Base-by-base conservation (phyloP, 2,888 invertebrate species). In the Caradrina clavipalpis region DNA sequence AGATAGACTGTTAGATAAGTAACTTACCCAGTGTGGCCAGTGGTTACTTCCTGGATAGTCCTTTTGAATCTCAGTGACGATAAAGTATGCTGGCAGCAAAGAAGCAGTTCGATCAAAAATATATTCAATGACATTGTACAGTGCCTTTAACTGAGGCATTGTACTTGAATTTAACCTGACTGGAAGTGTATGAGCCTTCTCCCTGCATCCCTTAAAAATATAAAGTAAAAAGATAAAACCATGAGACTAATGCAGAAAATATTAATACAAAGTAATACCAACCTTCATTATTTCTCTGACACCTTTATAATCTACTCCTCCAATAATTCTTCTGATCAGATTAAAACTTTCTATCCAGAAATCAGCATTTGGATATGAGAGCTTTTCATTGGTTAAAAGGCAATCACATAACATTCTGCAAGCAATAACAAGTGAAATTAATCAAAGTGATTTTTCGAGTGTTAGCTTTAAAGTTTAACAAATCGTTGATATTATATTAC, bases 291-390 rank as follows among this genome's bases (percentile, higher is more conserved):
- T 98, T 96, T 98, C 98, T 81, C 98, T 95, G 0, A 99, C 98
- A 19, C 98, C 99, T 95, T 99, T 99, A 90, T 99, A 99, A 92
- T 99, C 99, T 1, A 99, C 99, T 69, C 98, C 98, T 50, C 98
- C 98, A 86, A 99, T 98, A 54, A 99, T 97, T 90, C 97, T 97
- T 82, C 98, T 97, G 64, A 99, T 97, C 6, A 99, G 95, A 81
- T 97, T 97, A 90, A 99, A 99, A 87, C 98, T 97, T 91, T 98
- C 98, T 61, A 98, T 97, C 99, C 99, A 99, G 92, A 98, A 99
- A 80, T 98, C 97, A 79, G 97, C 97, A 90, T 98, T 97, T 79
- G 97, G 97, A 89, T 98, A 98, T 6, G 97, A 96, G n/a, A 99
- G 95, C 88, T 98, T 98, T 66, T 99, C 99, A 90, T 97, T 98